Evolutionary conservation across 2,113 vertebrate species (phyloP), one percentile per base, ranked within the genome.

Genomic region (Hippocampus abdominalis): DNA sequence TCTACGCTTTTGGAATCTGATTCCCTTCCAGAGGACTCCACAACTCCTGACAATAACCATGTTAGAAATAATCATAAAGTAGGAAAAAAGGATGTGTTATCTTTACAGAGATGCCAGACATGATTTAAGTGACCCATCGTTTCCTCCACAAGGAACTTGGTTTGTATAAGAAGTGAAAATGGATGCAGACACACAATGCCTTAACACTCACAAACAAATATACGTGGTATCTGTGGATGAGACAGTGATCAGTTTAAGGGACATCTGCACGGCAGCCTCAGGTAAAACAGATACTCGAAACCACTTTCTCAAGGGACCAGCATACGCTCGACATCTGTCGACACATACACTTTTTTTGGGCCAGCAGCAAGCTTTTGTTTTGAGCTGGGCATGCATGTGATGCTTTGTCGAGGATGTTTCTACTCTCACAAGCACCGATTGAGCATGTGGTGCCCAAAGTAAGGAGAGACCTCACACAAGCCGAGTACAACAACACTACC

Each of bases 231-330:
- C 72, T 80, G 79, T 80, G 64, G 51, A 42, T 68, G 83, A 86
- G 88, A 88, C 83, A 83, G 74, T 49, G 75, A 83, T 88, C 72
- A 75, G 81, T 85, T 84, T 84, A 46, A 27, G 80, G 89, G 89
- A 92, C 91, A 92, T 87, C 88, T 93, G 90, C 81, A 88, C 87
- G 75, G 83, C 83, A 86, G 90, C 92, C 92, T 87, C 90, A 91
- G 91, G 92, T 93, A 91, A 90, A 87, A 86, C 73, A 82, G 71
- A 83, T 70, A 72, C 87, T 84, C 78, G 70, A 77, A 79, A 75
- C 68, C 74, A 67, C 76, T 75, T 80, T 77, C 85, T 87, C 78
- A 64, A 72, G 88, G 81, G 91, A 88, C 82, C 64, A 27, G 72
- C 75, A 80, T 81, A 75, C 88, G 76, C 76, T 73, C 71, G 85